Evolutionary conservation across 2,113 vertebrate genomes (phyloP).

Genomic region (Noctilio leporinus): DNA sequence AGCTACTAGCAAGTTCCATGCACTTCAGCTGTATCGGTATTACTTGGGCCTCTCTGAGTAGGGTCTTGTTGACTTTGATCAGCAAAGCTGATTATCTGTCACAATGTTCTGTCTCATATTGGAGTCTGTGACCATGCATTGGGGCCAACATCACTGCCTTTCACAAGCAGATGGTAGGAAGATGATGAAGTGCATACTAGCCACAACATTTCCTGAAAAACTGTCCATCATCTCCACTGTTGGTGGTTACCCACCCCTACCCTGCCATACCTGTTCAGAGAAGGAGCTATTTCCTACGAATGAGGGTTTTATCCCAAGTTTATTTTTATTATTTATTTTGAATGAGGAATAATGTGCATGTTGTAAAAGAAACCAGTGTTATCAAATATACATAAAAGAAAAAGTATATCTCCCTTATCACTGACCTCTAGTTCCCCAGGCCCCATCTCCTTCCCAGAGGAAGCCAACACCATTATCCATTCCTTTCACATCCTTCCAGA

Average conservation of each 20-base stretch:
- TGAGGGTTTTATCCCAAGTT: background rate
- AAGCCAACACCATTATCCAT: background rate
- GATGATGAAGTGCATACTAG: background rate
- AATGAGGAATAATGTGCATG: background rate
- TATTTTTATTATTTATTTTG: conserved; percentile 5
- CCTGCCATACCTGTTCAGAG: background rate
- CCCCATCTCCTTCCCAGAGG: background rate
- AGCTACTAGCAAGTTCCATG: background rate
- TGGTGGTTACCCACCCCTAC: background rate
- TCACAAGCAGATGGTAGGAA: background rate
- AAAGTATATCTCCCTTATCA: background rate
- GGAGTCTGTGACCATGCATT: background rate
- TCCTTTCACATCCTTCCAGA: background rate
- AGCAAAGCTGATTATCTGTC: background rate
- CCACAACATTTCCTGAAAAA: background rate
- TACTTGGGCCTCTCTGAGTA: background rate
- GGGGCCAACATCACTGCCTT: background rate
- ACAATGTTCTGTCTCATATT: too few species aligned
- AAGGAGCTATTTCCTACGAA: background rate
- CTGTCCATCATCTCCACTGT: background rate
- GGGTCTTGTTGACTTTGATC: background rate
- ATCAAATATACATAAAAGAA: background rate
- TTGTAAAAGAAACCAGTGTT: background rate
- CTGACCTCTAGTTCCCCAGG: background rate
- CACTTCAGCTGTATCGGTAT: background rate